Percentiles rank a stretch among this genome's conserved stretches.
Conservation (phyloP, 2,888 invertebrate genomes). For the Harpalus rufipes region DNA sequence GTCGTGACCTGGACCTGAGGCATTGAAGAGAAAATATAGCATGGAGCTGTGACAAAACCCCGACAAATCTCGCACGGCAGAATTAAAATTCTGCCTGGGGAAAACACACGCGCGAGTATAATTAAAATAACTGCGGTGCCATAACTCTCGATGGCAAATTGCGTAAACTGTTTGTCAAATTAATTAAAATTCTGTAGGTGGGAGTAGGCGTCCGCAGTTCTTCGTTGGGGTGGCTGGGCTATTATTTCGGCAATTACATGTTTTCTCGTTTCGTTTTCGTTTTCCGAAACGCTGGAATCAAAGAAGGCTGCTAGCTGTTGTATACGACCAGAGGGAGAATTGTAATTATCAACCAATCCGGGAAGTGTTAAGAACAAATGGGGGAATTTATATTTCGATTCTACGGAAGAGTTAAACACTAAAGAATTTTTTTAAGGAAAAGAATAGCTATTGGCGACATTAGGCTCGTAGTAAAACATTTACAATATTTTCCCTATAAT, state of each 20-base stretch:
- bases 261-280: conserved; percentile 63
- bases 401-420: not conserved
- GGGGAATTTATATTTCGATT: conserved; percentile 46
- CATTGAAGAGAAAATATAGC: not conserved
- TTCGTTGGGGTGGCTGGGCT: conserved; percentile 39
- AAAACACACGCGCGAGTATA: conserved; percentile 38
- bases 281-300: conserved; percentile 42
- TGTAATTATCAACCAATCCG: conserved; percentile 64
- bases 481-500: no score
- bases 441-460: not conserved
- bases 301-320: conserved; percentile 43
- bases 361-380: conserved; percentile 57
- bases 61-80: conserved; percentile 30
- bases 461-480: no score
- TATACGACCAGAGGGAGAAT: conserved; percentile 60
- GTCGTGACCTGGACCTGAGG: not conserved
- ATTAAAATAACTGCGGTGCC: conserved; percentile 66
- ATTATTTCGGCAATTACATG: conserved; percentile 65
- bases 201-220: conserved; percentile 24
- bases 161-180: conserved; percentile 66
- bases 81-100: conserved; percentile 37
- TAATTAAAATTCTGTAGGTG: conserved; percentile 65
- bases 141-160: conserved; percentile 63
- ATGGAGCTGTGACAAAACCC: conserved; percentile 13
- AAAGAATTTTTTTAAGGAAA: not conserved